Conservation (phyloP, 35 echinoderm and acorn worm genomes). For the Lytechinus variegatus region DNA sequence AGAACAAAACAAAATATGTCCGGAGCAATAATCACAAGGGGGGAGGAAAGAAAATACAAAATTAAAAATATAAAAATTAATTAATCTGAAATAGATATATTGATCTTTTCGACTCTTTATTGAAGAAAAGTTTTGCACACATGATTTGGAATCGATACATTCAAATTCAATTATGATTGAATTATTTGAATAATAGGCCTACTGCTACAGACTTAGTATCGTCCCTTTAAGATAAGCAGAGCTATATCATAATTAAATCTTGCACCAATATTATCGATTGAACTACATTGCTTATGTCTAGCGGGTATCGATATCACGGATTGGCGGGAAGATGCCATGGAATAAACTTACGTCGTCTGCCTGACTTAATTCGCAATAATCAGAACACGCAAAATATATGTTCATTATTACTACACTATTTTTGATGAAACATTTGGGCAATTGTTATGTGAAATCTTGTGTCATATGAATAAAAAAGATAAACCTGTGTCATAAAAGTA, state of each 20-base stretch:
- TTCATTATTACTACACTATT: background rate
- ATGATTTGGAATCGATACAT: no score
- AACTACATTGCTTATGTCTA: background rate
- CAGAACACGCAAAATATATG: background rate
- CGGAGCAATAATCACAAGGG: no score
- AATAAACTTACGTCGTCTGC: background rate
- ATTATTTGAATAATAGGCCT: no score
- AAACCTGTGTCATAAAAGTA: background rate
- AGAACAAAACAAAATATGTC: no score
- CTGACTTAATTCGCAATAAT: background rate
- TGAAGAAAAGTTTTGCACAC: no score
- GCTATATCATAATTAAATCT: constrained; percentile 14
- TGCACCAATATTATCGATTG: background rate
- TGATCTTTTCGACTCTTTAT: no score
- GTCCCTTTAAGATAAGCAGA: background rate
- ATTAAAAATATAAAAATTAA: no score
- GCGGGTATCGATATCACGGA: background rate
- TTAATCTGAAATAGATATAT: no score
- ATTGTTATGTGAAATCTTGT: background rate
- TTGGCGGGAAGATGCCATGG: background rate
- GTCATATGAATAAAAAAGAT: background rate
- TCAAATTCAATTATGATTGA: no score
- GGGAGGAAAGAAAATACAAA: no score
- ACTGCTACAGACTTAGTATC: background rate
- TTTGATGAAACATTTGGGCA: background rate